These are phyloP conservation scores for Apamea monoglypha DNA, from an alignment of 2,888 invertebrate genomes.

Conservation along the genomic window DNA sequence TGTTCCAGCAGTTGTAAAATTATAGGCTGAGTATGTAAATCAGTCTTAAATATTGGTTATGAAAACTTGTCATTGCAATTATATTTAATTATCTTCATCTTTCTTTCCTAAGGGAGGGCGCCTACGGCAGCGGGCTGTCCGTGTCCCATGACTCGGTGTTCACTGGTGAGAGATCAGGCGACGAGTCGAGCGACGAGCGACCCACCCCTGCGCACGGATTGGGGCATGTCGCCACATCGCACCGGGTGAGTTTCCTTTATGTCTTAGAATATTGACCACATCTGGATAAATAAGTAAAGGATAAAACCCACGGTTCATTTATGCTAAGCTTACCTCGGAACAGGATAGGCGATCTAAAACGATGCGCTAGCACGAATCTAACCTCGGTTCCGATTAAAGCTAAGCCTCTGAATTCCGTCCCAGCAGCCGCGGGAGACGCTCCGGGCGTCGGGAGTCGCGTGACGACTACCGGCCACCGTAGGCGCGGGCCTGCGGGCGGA, in stretches of 20 bases:
- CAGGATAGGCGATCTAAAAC: not conserved
- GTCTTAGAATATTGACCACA: not conserved
- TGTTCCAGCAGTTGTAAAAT: too few species aligned
- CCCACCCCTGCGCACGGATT: conserved; percentile 80
- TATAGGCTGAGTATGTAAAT: too few species aligned
- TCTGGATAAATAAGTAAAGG: not conserved
- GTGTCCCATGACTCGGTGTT: conserved; percentile 98
- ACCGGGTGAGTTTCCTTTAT: conserved; percentile 79
- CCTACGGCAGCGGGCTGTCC: conserved; percentile 92
- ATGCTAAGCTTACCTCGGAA: too few species aligned
- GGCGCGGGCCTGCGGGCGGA: too few species aligned
- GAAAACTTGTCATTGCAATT: not conserved
- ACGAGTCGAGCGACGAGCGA: conserved; percentile 87
- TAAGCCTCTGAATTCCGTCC: not conserved
- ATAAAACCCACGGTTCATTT: too few species aligned
- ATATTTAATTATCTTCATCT: not conserved
- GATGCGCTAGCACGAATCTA: not conserved
- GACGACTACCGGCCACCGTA: too few species aligned
- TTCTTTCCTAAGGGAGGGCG: conserved; percentile 82
- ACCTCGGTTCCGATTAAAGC: not conserved
- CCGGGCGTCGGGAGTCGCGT: too few species aligned
- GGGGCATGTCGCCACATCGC: conserved; percentile 79
- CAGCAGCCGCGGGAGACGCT: too few species aligned
- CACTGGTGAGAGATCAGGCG: conserved; percentile 93
- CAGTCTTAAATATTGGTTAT: not conserved